Evolutionary conservation across 2,113 vertebrate genomes (phyloP).

Genomic region (Chlamydotis undulata): DNA sequence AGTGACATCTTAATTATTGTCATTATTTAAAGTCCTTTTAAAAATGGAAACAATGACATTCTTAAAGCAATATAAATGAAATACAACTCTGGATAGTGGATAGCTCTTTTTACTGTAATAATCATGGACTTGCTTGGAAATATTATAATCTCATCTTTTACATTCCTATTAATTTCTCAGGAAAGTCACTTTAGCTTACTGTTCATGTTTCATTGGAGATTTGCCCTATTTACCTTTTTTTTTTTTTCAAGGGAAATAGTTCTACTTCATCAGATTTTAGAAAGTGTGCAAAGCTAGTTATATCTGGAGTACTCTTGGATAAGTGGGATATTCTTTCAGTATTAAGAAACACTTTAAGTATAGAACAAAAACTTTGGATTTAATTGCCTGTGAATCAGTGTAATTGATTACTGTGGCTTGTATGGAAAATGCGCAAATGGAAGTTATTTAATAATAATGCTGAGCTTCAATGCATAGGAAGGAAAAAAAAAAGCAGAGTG

Average conservation of each 20-base stretch:
- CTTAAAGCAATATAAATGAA: not conserved
- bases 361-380: not conserved
- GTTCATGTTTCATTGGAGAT: not conserved
- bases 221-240: not conserved
- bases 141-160: not conserved
- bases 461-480: not conserved
- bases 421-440: slow-evolving; percentile 41
- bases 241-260: not conserved
- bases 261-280: not conserved
- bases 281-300: not conserved
- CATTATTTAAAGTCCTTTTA: not conserved
- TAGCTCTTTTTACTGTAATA: not conserved
- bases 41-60: not conserved
- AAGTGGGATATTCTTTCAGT: not conserved
- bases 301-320: not conserved
- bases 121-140: not conserved
- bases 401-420: slow-evolving; percentile 2
- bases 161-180: not conserved
- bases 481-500: not conserved
- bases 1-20: not conserved
- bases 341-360: not conserved
- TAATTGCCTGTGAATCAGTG: not conserved
- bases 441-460: slow-evolving; percentile 27
- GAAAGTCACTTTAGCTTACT: not conserved
- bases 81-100: not conserved